Percentiles rank a stretch among this genome's conserved stretches.
Conservation (phyloP, 2,797 vertebrate genomes). For the Ctenosaura bakeri region DNA sequence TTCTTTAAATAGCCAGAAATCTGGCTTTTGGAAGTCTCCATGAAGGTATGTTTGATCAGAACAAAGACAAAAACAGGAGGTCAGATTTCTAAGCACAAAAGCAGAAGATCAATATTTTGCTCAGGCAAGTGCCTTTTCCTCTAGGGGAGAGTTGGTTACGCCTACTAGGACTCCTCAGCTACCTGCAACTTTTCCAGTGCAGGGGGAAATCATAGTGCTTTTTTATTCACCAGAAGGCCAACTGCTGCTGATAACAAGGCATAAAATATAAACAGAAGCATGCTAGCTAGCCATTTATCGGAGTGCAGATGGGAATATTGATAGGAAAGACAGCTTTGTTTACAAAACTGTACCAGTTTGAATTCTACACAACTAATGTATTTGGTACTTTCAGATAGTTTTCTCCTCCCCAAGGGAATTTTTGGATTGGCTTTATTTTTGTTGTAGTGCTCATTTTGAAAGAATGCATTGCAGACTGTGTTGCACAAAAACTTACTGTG, state of each 20-base stretch:
- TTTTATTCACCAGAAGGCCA: slow-evolving; percentile 55
- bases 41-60: not conserved
- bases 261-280: slow-evolving; percentile 57
- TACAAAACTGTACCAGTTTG: slow-evolving; percentile 45
- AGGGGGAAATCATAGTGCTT: slow-evolving; percentile 34
- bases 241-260: slow-evolving; percentile 58
- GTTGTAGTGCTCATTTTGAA: not conserved
- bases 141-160: not conserved
- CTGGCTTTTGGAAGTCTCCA: not conserved
- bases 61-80: not conserved
- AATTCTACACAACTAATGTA: slow-evolving; percentile 41
- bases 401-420: slow-evolving; percentile 35
- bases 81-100: not conserved
- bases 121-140: not conserved
- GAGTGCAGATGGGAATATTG: slow-evolving; percentile 54
- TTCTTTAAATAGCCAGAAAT: not conserved
- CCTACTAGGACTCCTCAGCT: not conserved
- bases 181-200: slow-evolving; percentile 51
- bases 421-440: not conserved
- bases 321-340: slow-evolving; percentile 52
- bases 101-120: not conserved
- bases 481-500: not conserved
- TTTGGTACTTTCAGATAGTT: slow-evolving; percentile 6
- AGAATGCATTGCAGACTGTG: not conserved
- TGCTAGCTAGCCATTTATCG: slow-evolving; percentile 53